Evolutionary conservation across 2,113 vertebrate genomes (phyloP).

Genomic region (Hyperopisus bebe): DNA sequence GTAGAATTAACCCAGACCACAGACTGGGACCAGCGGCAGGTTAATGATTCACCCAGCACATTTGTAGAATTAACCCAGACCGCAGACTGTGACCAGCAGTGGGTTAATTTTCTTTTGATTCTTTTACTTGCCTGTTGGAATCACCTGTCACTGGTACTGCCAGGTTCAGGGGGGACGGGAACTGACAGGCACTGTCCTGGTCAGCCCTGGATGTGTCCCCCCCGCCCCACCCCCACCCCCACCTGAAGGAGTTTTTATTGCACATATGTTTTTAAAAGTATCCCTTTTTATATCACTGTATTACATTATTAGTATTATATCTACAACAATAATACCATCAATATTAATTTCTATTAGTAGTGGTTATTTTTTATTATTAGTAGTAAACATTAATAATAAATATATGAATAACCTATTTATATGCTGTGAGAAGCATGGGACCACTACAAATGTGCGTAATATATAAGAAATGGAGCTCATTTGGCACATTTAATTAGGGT

Average conservation of each 20-base stretch:
- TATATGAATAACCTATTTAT: background rate
- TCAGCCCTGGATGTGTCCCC: conserved; percentile 39
- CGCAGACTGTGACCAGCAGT: background rate
- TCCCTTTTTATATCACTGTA: background rate
- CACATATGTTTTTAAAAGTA: background rate
- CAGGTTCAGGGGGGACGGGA: conserved; percentile 24
- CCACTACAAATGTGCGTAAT: background rate
- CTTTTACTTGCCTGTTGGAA: conserved; percentile 16
- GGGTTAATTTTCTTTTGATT: background rate
- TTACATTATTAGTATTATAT: background rate
- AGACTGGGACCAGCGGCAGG: background rate
- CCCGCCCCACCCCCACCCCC: background rate
- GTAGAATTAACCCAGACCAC: background rate
- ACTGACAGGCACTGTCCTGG: conserved; percentile 50
- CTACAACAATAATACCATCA: background rate
- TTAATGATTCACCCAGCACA: background rate
- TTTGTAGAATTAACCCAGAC: background rate
- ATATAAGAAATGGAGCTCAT: background rate
- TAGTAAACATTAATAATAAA: background rate
- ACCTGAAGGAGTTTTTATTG: background rate
- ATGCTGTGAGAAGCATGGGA: background rate
- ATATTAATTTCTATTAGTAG: background rate
- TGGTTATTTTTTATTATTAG: background rate
- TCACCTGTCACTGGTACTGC: conserved; percentile 49
- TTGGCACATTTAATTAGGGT: background rate